Evolutionary conservation across 2,797 vertebrate genomes (phyloP), one percentile per base, ranked within the genome.

Genomic region (Enteromius fasciolatus): DNA sequence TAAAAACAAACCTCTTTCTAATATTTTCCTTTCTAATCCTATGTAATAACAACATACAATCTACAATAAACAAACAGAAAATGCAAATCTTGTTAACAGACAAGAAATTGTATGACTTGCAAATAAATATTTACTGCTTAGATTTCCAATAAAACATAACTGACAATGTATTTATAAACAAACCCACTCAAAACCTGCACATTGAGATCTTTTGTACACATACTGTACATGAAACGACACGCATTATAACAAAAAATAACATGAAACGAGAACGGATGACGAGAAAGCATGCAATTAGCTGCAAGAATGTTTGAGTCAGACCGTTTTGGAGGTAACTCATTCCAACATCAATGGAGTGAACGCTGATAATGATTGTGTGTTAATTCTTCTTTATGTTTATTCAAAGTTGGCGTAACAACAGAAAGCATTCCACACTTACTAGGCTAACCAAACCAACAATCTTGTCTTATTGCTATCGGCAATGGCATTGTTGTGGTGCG

Each of bases 401-500:
- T 74, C 31, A 64, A 73, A 64, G 44, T 39, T 81, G 79, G 79
- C 57, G 23, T 66, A 44, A 74, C 69, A 74, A 52, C 59, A 73
- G 18, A 81, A 52, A 64, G 31, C 57, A 73, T 81, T 74, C 59
- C 31, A 52, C 15, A 52, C 31, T 64, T 74, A 81, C 73, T 50
- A 63, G 44, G 69, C 64, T 64, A 33, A 64, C 79, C 69, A 74
- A 81, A 52, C 57, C 46, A 66, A 74, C 59, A 81, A 74, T 81
- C 10, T 64, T 41, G n/a, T 52, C 79, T 50, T 74, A 74, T 81
- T 81, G 69, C 79, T 81, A 74, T 74, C 52, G 44, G 54, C 57
- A 63, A 50, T 20, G 48, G 41, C 68, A 74, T 74, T 81, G 79
- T 66, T 81, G 69, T 9, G n/a, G 79, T 11, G 10, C 64, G 59